Percentiles rank a stretch among this genome's conserved stretches.
Conservation (phyloP, 2,113 vertebrate genomes). For the Ibidorhyncha struthersii region DNA sequence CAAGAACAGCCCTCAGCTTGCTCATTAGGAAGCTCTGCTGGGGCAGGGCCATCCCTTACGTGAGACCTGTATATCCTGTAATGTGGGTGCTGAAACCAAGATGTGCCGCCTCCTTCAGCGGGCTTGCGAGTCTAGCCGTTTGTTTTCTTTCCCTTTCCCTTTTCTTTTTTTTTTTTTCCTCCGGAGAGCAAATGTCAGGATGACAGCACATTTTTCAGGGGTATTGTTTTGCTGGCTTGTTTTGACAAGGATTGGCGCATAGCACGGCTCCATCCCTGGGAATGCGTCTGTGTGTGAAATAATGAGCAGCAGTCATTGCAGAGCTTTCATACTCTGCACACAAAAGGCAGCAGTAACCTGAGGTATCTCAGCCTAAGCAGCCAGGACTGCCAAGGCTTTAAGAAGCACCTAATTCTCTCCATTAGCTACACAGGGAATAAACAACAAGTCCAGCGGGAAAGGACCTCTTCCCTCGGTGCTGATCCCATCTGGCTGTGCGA, state of each 20-base stretch:
- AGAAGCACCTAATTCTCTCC: neutral
- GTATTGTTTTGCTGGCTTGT: neutral
- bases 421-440: neutral
- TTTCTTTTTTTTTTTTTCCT: neutral
- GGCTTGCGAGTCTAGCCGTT: neutral
- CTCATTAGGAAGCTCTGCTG: neutral
- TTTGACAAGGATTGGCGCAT: neutral
- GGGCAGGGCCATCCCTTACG: fast-evolving
- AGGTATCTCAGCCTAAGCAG: neutral
- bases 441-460: neutral
- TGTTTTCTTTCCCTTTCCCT: neutral
- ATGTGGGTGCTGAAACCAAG: fast-evolving
- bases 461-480: neutral
- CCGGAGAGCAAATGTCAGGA: neutral
- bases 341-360: neutral
- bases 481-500: neutral
- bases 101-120: neutral
- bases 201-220: constrained; percentile 13
- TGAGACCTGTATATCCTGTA: neutral
- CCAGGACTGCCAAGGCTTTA: neutral
- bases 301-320: neutral
- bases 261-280: neutral
- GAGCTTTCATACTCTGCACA: neutral
- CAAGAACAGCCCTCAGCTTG: neutral
- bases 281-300: neutral